A percentile compares a stretch with the other conserved stretches of the same genome.
Conservation (phyloP, 2,888 invertebrate species). For the Laspeyria flexula region DNA sequence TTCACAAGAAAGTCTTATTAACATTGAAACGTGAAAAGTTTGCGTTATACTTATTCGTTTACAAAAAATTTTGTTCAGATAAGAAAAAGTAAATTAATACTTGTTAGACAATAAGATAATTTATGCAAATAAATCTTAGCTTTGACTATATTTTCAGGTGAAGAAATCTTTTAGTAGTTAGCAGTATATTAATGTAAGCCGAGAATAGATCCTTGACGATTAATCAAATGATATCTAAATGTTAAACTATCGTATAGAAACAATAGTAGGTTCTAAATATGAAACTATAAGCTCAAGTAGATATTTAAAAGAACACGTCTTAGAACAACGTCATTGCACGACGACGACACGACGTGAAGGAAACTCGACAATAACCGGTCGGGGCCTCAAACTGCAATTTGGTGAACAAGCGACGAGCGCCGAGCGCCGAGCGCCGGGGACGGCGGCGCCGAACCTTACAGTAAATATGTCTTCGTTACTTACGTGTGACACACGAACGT, state of each 20-base stretch:
- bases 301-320: not conserved
- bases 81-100: no score
- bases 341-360: not conserved
- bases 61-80: not conserved
- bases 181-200: no score
- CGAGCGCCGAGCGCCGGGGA: conserved; percentile 6
- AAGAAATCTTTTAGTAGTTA: no score
- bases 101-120: no score
- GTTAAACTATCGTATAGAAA: no score
- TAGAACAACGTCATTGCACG: not conserved
- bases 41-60: not conserved
- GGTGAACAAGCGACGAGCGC: conserved; percentile 32
- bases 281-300: no score
- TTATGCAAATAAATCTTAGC: no score
- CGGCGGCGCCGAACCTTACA: conserved; percentile 14
- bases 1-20: conserved; percentile 26
- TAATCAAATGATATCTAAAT: no score
- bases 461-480: conserved; percentile 44
- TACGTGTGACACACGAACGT: conserved; percentile 19
- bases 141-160: no score
- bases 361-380: conserved; percentile 27
- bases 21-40: conserved; percentile 20
- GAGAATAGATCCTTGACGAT: no score
- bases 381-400: conserved; percentile 41
- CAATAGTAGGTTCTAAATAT: no score